phyloP scores from a whole-genome alignment of 2,113 vertebrate genomes.

The Crotalus tigris region DNA sequence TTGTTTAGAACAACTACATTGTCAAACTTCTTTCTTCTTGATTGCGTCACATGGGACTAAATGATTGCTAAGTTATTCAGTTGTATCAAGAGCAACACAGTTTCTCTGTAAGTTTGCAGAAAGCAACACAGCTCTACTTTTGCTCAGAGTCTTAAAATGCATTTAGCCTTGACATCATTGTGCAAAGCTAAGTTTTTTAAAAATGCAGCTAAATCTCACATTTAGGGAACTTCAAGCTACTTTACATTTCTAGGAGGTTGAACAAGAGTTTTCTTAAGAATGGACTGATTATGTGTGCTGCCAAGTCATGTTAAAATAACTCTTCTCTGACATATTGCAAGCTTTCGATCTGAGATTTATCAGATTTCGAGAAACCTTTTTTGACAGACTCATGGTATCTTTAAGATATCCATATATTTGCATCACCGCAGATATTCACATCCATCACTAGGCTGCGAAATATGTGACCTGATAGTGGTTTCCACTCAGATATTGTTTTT shows the following conservation, averaged over 20 bases:
- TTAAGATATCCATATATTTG: neutral
- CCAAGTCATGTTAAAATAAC: neutral
- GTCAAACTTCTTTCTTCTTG: neutral
- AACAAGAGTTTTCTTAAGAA: neutral
- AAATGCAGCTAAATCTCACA: neutral
- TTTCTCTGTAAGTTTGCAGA: neutral
- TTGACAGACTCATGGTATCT: neutral
- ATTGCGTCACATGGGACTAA: neutral
- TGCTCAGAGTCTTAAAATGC: neutral
- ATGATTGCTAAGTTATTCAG: neutral
- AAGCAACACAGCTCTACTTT: neutral
- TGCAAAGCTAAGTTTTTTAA: neutral
- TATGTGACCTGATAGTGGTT: neutral
- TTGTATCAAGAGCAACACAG: neutral
- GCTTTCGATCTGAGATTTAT: neutral
- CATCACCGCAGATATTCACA: neutral
- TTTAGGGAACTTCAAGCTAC: neutral
- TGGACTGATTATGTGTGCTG: neutral
- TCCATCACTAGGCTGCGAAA: neutral
- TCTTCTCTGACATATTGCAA: neutral
- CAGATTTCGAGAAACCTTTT: neutral
- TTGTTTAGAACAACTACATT: neutral
- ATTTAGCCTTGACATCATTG: neutral
- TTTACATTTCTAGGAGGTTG: neutral
- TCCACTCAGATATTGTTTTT: neutral